Evolutionary conservation across 1,140 invertebrate species (phyloP).

Genomic region (Phocides pigmalion): DNA sequence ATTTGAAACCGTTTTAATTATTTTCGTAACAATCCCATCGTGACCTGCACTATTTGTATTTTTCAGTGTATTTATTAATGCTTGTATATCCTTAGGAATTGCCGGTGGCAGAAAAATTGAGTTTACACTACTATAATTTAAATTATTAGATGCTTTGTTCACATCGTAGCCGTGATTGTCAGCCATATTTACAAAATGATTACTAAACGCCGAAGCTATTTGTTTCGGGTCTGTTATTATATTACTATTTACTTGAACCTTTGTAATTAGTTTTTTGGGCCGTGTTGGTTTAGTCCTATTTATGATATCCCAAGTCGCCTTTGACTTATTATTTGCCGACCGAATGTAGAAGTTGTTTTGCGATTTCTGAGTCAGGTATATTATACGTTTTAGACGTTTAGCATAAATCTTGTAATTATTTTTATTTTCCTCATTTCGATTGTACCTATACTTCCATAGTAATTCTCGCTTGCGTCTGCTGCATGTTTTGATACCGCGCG

Average conservation of each 20-base stretch:
- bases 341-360: slow-evolving; percentile 6
- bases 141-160: no score
- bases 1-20: background rate
- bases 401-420: slow-evolving; percentile 2
- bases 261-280: no score
- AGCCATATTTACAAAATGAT: no score
- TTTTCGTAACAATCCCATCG: background rate
- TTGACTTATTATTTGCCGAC: slow-evolving; percentile 1
- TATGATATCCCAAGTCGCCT: slow-evolving; percentile 12
- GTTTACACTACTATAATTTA: no score
- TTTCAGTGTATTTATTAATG: background rate
- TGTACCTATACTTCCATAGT: slow-evolving; percentile 4
- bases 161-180: no score
- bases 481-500: background rate
- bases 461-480: slow-evolving; percentile 8
- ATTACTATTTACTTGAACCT: no score
- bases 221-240: no score
- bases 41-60: background rate
- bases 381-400: slow-evolving; percentile 12
- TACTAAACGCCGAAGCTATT: no score
- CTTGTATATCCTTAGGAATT: background rate
- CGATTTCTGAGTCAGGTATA: slow-evolving; percentile 2
- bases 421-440: slow-evolving; percentile 1
- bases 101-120: background rate
- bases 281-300: slow-evolving; percentile 23